phyloP scores from a whole-genome alignment of 2,113 vertebrate genomes.

The Semnornis frantzii region DNA sequence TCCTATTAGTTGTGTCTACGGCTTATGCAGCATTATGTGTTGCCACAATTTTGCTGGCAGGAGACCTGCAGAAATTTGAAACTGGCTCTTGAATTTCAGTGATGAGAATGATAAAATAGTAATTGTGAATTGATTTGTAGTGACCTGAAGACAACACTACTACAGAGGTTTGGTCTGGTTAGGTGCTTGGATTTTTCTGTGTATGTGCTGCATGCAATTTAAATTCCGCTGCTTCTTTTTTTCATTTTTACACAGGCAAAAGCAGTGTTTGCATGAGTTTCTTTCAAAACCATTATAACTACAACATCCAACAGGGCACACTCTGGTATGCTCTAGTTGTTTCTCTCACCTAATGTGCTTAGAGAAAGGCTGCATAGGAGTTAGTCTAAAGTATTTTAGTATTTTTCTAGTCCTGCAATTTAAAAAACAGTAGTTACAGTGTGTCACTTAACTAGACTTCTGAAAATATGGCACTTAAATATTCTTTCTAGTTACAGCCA shows the following conservation, averaged over 20 bases:
- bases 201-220: background rate
- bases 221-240: background rate
- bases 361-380: background rate
- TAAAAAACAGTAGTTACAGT: background rate
- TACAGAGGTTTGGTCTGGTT: background rate
- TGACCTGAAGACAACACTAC: background rate
- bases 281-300: background rate
- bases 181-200: background rate
- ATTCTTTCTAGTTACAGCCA: background rate
- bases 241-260: background rate
- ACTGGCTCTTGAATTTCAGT: background rate
- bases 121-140: background rate
- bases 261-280: background rate
- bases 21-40: background rate
- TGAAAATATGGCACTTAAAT: background rate
- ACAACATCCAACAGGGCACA: background rate
- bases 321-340: background rate
- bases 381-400: background rate
- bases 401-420: background rate
- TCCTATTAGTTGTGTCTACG: background rate
- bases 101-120: background rate
- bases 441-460: background rate
- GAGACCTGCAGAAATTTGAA: background rate
- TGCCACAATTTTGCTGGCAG: background rate
- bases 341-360: background rate